Evolutionary conservation across 2,888 invertebrate genomes (phyloP), one percentile per base, ranked within the genome.

Genomic region (Deilephila porcellus): DNA sequence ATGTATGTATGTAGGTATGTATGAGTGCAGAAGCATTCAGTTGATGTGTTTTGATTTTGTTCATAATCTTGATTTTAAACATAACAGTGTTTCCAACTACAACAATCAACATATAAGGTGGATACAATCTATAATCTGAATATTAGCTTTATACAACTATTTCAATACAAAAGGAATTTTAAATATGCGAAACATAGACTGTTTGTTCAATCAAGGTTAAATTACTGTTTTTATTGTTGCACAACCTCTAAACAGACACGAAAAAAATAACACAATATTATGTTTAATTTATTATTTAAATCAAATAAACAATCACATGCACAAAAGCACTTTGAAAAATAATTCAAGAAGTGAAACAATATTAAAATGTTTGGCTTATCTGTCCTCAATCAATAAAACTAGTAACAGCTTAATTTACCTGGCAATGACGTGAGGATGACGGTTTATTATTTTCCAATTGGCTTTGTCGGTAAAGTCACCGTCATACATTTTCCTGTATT

Each of bases 341-440:
- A 29, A 53, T 32, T 53, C 25, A 45, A 25, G 14, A 25, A n/a
- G 67, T 67, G 14, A 52, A 45, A 67, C 45, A 25, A 17, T 52
- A 67, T 17, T 67, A 64, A 20, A 37, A 37, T 63, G 56, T 14
- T 64, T 20, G 34, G 34, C 14, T 37, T 11, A 19, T 45, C 1
- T 45, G 45, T 45, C 4, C 7, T 11, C 25, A 63, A 37, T 34
- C 37, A 34, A 56, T 20, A 8, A 60, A 64, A 34, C 14, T 53
- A 62, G 32, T 63, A 25, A 53, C 7, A 63, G 52, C 17, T 32
- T 63, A 53, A 52, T 62, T 17, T 72, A 72, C 53, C 72, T 63
- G 72, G 96, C 95, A 79, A 96, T 95, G 34, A 95, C 94, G 86
- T 95, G 95, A 64, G 95, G 95, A 79, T 95, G 91, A 52, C 93